A percentile compares a stretch with the other conserved stretches of the same genome.
These are phyloP conservation scores for Archaeoteleia sp. DNA, from an alignment of 2,888 invertebrate species.

Conservation along the genomic window DNA sequence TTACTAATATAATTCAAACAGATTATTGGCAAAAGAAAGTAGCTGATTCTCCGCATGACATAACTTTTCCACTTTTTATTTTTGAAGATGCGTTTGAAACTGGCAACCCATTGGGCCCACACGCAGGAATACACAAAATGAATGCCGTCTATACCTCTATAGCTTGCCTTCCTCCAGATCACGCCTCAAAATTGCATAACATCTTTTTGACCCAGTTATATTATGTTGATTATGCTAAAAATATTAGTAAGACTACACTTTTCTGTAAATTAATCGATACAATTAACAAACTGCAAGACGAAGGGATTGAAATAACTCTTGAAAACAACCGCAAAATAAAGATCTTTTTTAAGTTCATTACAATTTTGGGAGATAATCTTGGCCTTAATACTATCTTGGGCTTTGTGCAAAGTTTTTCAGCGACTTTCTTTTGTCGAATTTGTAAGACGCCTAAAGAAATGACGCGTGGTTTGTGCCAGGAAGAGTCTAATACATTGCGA, in stretches of 20 bases:
- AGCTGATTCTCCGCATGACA: neutral
- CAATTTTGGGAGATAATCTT: slow-evolving; percentile 39
- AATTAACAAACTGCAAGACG: slow-evolving; percentile 16
- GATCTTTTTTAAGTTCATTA: slow-evolving; percentile 15
- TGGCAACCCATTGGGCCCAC: slow-evolving; percentile 15
- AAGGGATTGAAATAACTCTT: neutral
- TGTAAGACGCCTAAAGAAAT: slow-evolving; percentile 4
- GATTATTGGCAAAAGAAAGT: neutral
- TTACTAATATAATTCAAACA: slow-evolving; percentile 3
- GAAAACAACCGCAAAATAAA: slow-evolving; percentile 3
- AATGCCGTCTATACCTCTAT: slow-evolving; percentile 21
- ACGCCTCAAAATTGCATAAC: slow-evolving; percentile 20
- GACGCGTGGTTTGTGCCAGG: slow-evolving; percentile 4
- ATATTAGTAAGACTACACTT: slow-evolving; percentile 14
- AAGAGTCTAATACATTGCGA: neutral
- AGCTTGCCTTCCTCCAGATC: slow-evolving; percentile 26
- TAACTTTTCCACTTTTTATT: slow-evolving; percentile 8
- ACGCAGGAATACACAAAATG: slow-evolving; percentile 20
- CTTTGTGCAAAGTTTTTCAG: slow-evolving; percentile 32
- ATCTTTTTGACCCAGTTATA: slow-evolving; percentile 23
- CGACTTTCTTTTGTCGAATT: slow-evolving; percentile 21
- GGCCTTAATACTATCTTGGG: slow-evolving; percentile 29
- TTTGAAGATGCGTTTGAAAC: slow-evolving; percentile 21
- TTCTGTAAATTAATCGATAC: slow-evolving; percentile 23
- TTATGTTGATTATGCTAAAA: slow-evolving; percentile 18